Evolutionary conservation across 2,888 invertebrate genomes (phyloP), one percentile per base, ranked within the genome.

Genomic region (Drosophila cognata): DNA sequence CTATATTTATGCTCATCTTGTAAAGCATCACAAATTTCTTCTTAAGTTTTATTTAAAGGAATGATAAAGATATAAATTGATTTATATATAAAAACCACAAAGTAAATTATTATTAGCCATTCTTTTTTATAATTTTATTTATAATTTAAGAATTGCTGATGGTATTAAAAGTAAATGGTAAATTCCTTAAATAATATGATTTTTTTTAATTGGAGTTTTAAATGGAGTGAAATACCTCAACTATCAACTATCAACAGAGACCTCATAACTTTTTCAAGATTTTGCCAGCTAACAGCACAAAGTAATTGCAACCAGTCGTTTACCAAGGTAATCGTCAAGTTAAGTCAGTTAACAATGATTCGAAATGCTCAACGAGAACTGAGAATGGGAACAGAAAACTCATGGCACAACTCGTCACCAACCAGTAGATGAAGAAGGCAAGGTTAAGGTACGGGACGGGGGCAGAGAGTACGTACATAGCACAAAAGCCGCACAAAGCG

Each of bases 401-500:
- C 62, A 74, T 82, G 78, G 59, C 61, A 62, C 58, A 62, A 68
- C 56, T 69, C 79, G 51, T 50, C 48, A 46, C 31, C 33, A 5
- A 55, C 5, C 35, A 61, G 46, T 46, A 53, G 36, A 53, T 53
- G 36, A 53, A 7, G 16, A 13, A 8, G 16, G 2, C 33, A 31
- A 11, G 11, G 51, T 2, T 0, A 11, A 2, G 21, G n/a, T 25
- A 6, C 1, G 16, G n/a, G 4, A 11, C n/a, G 10, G 36, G 16
- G 25, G 29, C 4, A 4, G 46, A 8, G 6, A 16, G 11, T 1
- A 28, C 10, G 21, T 56, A 53, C 53, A 51, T 55, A 43, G 41
- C 43, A 59, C 43, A 73, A 82, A 82, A 73, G 56, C 77, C 69
- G 36, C 53, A 72, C 71, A 78, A 79, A 71, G 71, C 64, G 29